These are phyloP conservation scores for Odontamblyopus lacepedii DNA, from an alignment of 2,797 vertebrate species.

Conservation along the genomic window DNA sequence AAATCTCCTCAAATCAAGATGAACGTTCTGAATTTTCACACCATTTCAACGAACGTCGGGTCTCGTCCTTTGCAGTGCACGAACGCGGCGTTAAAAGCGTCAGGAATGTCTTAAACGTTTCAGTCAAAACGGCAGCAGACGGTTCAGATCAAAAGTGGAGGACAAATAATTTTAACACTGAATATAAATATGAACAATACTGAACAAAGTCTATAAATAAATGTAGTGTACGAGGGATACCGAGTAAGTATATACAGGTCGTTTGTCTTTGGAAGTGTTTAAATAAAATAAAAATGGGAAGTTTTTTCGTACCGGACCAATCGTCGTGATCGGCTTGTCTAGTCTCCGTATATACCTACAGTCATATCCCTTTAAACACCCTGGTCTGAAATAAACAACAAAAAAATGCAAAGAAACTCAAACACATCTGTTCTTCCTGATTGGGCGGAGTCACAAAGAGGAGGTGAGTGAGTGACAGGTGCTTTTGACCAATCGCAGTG, in stretches of 20 bases:
- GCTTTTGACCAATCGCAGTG: too few relatives aligned
- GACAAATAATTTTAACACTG: conserved; percentile 82
- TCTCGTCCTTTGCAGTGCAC: not conserved
- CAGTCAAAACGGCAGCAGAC: conserved; percentile 37
- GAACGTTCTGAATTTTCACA: not conserved
- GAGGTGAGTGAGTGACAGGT: not conserved
- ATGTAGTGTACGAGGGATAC: conserved; percentile 65
- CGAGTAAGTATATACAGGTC: conserved; percentile 61
- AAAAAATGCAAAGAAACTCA: conserved; percentile 36
- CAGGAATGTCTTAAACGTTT: conserved; percentile 73
- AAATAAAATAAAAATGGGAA: conserved; percentile 46
- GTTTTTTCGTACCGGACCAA: conserved; percentile 36
- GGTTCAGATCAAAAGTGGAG: conserved; percentile 46
- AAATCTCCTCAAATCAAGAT: not conserved
- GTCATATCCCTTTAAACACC: conserved; percentile 64
- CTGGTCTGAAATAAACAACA: conserved; percentile 42
- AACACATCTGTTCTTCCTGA: conserved; percentile 22
- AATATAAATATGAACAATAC: conserved; percentile 87
- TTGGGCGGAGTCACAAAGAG: conserved; percentile 22
- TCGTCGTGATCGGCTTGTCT: conserved; percentile 35
- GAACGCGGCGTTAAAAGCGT: conserved; percentile 49
- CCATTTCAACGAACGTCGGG: not conserved
- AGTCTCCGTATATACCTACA: conserved; percentile 53
- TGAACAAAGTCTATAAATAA: conserved; percentile 81
- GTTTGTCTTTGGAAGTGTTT: conserved; percentile 67